A percentile compares a stretch with the other conserved stretches of the same genome.
Evolutionary conservation across 2,797 vertebrate species (phyloP).

Genomic region (Crax fasciolata): DNA sequence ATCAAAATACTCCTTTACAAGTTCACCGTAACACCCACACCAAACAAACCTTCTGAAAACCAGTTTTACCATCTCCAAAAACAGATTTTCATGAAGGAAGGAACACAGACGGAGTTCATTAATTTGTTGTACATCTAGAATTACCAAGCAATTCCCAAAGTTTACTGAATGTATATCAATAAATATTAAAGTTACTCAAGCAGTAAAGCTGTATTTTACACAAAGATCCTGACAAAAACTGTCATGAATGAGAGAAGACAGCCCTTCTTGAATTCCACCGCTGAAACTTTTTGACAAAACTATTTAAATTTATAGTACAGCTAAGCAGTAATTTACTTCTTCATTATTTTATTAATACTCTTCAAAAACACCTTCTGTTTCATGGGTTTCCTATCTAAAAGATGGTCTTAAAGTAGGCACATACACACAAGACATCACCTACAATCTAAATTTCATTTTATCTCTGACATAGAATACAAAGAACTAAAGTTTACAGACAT

Average conservation of each 20-base stretch:
- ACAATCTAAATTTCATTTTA: not conserved
- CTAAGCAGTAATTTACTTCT: not conserved
- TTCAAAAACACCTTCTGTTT: not conserved
- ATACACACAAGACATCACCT: rapidly evolving
- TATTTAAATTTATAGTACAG: not conserved
- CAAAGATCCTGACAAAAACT: not conserved
- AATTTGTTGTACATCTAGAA: not conserved
- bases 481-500: constrained; percentile 57
- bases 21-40: not conserved
- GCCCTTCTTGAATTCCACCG: not conserved
- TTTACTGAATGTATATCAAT: not conserved
- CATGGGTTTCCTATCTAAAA: not conserved
- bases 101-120: not conserved
- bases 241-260: not conserved
- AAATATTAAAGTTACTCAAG: not conserved
- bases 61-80: not conserved
- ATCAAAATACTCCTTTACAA: not conserved
- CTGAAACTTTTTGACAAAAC: not conserved
- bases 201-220: not conserved
- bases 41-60: not conserved
- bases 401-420: not conserved
- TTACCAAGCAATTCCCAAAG: not conserved
- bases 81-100: not conserved
- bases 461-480: not conserved
- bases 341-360: not conserved